These are phyloP conservation scores for Haliclona indistincta DNA, from an alignment of 37 sponge, comb jelly and placozoan genomes.

Conservation along the genomic window DNA sequence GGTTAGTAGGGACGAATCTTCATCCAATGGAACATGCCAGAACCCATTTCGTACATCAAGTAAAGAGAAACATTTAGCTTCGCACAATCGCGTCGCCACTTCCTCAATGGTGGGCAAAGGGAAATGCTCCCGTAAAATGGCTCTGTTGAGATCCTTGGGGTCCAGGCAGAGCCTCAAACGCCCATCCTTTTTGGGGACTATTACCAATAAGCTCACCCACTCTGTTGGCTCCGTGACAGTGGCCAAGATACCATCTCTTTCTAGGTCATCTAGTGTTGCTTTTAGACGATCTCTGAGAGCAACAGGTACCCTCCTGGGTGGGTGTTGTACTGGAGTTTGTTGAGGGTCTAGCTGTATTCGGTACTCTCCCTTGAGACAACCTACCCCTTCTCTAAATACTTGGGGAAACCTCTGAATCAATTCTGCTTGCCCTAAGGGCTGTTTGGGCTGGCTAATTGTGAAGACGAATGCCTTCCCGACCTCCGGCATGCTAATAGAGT, in stretches of 20 bases:
- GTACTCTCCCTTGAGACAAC: slow-evolving; percentile 32
- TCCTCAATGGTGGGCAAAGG: slow-evolving; percentile 52
- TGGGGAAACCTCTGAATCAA: slow-evolving; percentile 5
- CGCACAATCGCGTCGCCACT: slow-evolving; percentile 24
- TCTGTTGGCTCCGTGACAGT: slow-evolving; percentile 51
- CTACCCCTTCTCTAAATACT: slow-evolving; percentile 27
- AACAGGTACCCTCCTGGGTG: slow-evolving; percentile 39
- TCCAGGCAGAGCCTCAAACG: slow-evolving; percentile 49
- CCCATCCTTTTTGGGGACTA: slow-evolving; percentile 43
- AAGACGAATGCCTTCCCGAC: background rate
- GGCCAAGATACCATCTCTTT: slow-evolving; percentile 19
- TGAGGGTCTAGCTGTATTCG: background rate
- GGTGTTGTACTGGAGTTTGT: slow-evolving; percentile 5
- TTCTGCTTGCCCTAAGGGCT: background rate
- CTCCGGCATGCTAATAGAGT: slow-evolving; percentile 14
- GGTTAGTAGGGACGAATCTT: slow-evolving; percentile 23
- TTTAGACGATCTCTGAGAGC: slow-evolving; percentile 17
- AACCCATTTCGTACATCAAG: slow-evolving; percentile 52
- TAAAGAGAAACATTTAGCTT: slow-evolving; percentile 41
- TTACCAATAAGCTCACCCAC: slow-evolving; percentile 56
- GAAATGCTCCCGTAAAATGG: slow-evolving; percentile 39
- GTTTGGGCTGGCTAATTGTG: background rate
- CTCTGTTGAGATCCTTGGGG: slow-evolving; percentile 47
- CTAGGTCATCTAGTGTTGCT: slow-evolving; percentile 38
- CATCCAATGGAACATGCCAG: slow-evolving; percentile 47